These are phyloP conservation scores for Enteromius thamalakanensis DNA, from an alignment of 2,797 vertebrate genomes.

Conservation along the genomic window DNA sequence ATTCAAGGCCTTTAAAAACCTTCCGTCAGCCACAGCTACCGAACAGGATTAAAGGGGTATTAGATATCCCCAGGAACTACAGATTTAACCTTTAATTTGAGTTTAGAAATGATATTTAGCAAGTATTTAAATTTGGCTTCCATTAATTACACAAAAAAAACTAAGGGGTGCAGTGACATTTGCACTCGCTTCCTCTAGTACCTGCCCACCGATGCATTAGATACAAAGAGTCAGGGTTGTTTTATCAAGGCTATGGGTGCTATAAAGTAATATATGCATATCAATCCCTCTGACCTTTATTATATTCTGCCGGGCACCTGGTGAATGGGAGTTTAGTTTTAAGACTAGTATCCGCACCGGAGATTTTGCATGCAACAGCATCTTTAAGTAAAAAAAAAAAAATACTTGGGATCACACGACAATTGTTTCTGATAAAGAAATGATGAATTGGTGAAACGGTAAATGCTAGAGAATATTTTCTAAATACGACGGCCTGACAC, in stretches of 20 bases:
- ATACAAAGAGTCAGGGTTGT: slow-evolving; percentile 4
- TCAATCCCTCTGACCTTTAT: slow-evolving; percentile 29
- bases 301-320: neutral
- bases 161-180: slow-evolving; percentile 12
- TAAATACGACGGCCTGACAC: slow-evolving; percentile 12
- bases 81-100: slow-evolving; percentile 29
- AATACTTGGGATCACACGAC: neutral
- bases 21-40: neutral
- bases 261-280: slow-evolving; percentile 32
- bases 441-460: slow-evolving; percentile 29
- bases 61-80: slow-evolving; percentile 9
- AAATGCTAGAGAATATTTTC: slow-evolving; percentile 19
- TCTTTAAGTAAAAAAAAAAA: neutral
- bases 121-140: slow-evolving; percentile 16
- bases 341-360: neutral
- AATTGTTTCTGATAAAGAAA: neutral
- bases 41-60: slow-evolving; percentile 1
- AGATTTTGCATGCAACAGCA: slow-evolving; percentile 3
- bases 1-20: slow-evolving; percentile 6
- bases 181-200: slow-evolving; percentile 6
- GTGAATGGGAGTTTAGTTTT: neutral
- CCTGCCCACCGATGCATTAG: slow-evolving; percentile 18
- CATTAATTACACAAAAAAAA: slow-evolving; percentile 12
- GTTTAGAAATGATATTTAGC: slow-evolving; percentile 21
- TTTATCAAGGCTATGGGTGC: slow-evolving; percentile 15